Evolutionary conservation across 2,797 vertebrate species (phyloP).

Genomic region (Pangasius djambal): DNA sequence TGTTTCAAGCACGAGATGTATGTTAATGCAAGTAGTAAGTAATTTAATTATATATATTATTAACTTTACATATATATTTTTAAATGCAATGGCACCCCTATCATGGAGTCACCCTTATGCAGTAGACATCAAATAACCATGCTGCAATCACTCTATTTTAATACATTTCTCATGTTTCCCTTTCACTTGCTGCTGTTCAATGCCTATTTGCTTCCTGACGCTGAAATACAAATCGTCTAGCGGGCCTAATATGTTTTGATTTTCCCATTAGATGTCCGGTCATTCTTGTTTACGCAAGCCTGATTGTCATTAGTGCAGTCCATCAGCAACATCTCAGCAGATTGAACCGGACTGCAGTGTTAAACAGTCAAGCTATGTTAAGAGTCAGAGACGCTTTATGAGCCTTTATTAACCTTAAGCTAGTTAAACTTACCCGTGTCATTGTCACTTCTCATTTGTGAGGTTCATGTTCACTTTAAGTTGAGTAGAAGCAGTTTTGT

Average conservation of each 20-base stretch:
- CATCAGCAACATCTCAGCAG: slow-evolving; percentile 73
- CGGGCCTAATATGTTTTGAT: slow-evolving; percentile 77
- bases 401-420: slow-evolving; percentile 47
- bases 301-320: slow-evolving; percentile 75
- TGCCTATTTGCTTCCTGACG: slow-evolving; percentile 65
- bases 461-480: slow-evolving; percentile 36
- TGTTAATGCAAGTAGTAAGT: neutral
- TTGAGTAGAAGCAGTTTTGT: slow-evolving; percentile 44
- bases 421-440: slow-evolving; percentile 55
- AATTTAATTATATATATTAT: neutral
- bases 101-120: neutral
- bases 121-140: neutral
- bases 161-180: neutral
- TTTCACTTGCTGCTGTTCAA: slow-evolving; percentile 1
- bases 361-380: slow-evolving; percentile 44
- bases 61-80: neutral
- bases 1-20: neutral
- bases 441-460: slow-evolving; percentile 58
- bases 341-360: slow-evolving; percentile 59
- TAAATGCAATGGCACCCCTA: neutral
- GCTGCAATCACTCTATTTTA: neutral
- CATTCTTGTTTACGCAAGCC: slow-evolving; percentile 66
- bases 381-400: slow-evolving; percentile 44
- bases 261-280: slow-evolving; percentile 75
- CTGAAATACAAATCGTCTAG: slow-evolving; percentile 67